Base-by-base conservation (phyloP, 2,113 vertebrate species). In the Carassius gibelio region DNA sequence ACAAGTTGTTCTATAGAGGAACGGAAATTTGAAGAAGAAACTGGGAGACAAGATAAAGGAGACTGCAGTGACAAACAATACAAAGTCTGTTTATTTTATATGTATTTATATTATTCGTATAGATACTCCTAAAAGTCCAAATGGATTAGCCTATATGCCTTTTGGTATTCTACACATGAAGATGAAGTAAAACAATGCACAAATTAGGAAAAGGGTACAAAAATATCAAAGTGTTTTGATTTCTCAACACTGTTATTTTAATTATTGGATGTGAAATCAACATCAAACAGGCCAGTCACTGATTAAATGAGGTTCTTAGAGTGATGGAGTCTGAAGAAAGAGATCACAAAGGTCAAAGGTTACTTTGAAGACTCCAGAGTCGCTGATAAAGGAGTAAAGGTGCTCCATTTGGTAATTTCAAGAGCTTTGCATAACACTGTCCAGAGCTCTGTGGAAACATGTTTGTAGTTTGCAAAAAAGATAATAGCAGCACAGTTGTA, bases 61-160 rank as follows among this genome's bases (percentile, higher is more conserved):
- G 17, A 38, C 34, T 71, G 34, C 68, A 71, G 17, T 61, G 34
- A 79, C 5, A 61, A 79, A 78, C 76, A 78, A 36, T 38, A 30
- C 30, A 30, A 30, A 30, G 1, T 30, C 1, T 30, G 30, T 30
- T 30, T 30, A 30, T 30, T 2, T 30, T 30, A 30, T 30, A 30
- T 30, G 30, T 30, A 2, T 30, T 30, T 30, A 30, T 30, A 30
- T 30, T 30, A 26, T 26, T 26, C 26, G 26, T 26, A 26, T 26
- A 26, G 26, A 26, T 26, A 26, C 26, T 26, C 26, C 26, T 26
- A 26, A 26, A 26, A 26, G 26, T 26, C 26, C 26, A 26, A 26
- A 26, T 26, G 26, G 26, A 26, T 26, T 26, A 26, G 26, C 26
- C 26, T 26, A 26, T 26, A 36, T 36, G 36, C 36, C 4, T 3